Conservation (phyloP, 2,797 vertebrate species). For the Tiaroga cobitis region DNA sequence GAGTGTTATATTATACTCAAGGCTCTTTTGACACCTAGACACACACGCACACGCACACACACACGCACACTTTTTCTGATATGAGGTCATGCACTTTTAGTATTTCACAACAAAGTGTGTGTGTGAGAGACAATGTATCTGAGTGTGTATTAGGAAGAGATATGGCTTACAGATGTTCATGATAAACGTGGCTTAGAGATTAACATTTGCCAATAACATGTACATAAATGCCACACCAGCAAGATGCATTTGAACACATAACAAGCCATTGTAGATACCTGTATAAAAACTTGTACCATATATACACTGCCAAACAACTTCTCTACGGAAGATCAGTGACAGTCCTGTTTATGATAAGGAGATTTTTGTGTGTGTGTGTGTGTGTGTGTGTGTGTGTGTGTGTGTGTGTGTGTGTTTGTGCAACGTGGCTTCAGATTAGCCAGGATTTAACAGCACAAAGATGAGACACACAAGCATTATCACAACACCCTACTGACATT, state of each 20-base stretch:
- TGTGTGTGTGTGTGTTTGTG: too few relatives aligned
- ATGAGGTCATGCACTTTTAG: conserved; percentile 15
- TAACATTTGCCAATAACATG: not conserved
- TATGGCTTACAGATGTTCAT: conserved; percentile 25
- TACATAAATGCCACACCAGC: conserved; percentile 34
- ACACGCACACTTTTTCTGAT: not conserved
- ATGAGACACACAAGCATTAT: not conserved
- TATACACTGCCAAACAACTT: conserved; percentile 12
- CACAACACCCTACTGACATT: not conserved
- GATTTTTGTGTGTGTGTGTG: not conserved
- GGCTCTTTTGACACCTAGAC: not conserved
- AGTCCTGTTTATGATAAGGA: conserved; percentile 25
- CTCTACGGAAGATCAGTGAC: conserved; percentile 21
- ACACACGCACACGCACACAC: not conserved
- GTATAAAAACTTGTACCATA: not conserved
- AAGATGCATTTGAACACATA: conserved; percentile 14
- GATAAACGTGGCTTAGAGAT: conserved; percentile 8
- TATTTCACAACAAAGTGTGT: not conserved
- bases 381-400: too few relatives aligned
- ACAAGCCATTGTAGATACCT: not conserved
- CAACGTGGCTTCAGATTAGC: conserved; percentile 50
- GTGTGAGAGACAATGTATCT: not conserved
- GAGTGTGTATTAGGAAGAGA: not conserved
- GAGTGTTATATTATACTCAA: not conserved
- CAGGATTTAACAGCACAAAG: conserved; percentile 40